A percentile compares a stretch with the other conserved stretches of the same genome.
Conservation (phyloP, 2,797 vertebrate species). For the Labeo calbasu region DNA sequence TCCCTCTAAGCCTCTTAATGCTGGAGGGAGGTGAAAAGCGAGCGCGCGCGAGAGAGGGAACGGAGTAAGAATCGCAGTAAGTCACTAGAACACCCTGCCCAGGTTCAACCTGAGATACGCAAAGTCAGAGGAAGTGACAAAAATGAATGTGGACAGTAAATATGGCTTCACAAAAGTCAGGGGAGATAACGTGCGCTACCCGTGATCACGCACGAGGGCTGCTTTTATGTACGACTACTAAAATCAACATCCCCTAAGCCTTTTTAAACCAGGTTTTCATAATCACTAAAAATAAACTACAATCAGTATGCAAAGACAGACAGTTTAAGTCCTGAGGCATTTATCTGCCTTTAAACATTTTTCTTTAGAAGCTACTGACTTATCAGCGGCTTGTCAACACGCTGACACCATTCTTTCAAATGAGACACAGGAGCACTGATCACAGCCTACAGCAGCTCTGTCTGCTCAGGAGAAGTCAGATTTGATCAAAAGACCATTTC, state of each 20-base stretch:
- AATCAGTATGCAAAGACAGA: slow-evolving; percentile 80
- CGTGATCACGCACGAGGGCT: slow-evolving; percentile 65
- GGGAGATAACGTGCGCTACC: slow-evolving; percentile 72
- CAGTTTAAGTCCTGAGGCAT: slow-evolving; percentile 81
- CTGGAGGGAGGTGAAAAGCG: slow-evolving; percentile 81
- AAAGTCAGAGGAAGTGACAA: slow-evolving; percentile 72
- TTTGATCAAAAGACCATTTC: slow-evolving; percentile 82
- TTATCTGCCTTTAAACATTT: slow-evolving; percentile 81
- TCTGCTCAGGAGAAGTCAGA: slow-evolving; percentile 78
- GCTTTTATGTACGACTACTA: slow-evolving; percentile 76
- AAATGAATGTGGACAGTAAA: slow-evolving; percentile 73
- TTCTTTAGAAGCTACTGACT: slow-evolving; percentile 80
- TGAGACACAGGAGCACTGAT: slow-evolving; percentile 79
- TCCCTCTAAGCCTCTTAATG: slow-evolving; percentile 89
- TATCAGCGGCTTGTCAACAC: slow-evolving; percentile 81
- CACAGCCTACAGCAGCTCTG: slow-evolving; percentile 73
- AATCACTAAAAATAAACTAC: slow-evolving; percentile 84
- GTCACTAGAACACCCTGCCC: slow-evolving; percentile 32
- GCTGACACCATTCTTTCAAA: slow-evolving; percentile 86
- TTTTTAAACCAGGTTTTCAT: slow-evolving; percentile 79
- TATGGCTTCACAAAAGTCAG: slow-evolving; percentile 73
- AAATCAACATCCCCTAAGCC: slow-evolving; percentile 79
- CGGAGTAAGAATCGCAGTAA: slow-evolving; percentile 55
- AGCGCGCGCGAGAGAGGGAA: slow-evolving; percentile 63
- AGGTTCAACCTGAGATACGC: slow-evolving; percentile 66